These are phyloP conservation scores for Cotesia congregata DNA, from an alignment of 2,888 invertebrate genomes.

Conservation along the genomic window DNA sequence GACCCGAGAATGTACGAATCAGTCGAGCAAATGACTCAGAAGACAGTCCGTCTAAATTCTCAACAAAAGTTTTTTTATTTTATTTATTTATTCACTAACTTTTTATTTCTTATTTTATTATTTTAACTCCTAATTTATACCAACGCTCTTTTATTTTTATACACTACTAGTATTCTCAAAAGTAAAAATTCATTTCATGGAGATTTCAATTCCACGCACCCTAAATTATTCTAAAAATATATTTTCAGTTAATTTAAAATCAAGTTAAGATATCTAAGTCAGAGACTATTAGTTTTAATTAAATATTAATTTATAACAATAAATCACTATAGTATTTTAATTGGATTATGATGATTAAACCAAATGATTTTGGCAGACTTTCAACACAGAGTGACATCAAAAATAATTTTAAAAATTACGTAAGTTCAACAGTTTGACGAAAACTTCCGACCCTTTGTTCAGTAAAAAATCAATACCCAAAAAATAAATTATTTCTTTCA, in stretches of 20 bases:
- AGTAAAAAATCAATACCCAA: background rate
- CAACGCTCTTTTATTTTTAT: background rate
- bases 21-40: constrained; percentile 46
- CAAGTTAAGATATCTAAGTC: background rate
- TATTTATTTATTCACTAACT: background rate
- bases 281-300: background rate
- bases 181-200: background rate
- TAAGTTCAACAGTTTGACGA: background rate
- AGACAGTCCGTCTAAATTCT: constrained; percentile 14
- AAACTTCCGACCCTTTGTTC: background rate
- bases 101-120: background rate
- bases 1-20: constrained; percentile 44
- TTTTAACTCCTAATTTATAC: background rate
- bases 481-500: background rate
- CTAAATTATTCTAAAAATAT: background rate
- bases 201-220: background rate
- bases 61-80: constrained; percentile 5
- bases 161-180: background rate
- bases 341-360: background rate
- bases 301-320: constrained; percentile 10
- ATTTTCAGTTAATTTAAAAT: background rate
- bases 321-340: constrained; percentile 17
- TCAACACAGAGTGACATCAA: constrained; percentile 4
- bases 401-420: background rate
- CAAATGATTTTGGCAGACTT: constrained; percentile 8